Percentiles rank a stretch among this genome's conserved stretches.
These are phyloP conservation scores for Ennomos fuscantarius DNA, from an alignment of 2,888 invertebrate genomes.

Conservation along the genomic window DNA sequence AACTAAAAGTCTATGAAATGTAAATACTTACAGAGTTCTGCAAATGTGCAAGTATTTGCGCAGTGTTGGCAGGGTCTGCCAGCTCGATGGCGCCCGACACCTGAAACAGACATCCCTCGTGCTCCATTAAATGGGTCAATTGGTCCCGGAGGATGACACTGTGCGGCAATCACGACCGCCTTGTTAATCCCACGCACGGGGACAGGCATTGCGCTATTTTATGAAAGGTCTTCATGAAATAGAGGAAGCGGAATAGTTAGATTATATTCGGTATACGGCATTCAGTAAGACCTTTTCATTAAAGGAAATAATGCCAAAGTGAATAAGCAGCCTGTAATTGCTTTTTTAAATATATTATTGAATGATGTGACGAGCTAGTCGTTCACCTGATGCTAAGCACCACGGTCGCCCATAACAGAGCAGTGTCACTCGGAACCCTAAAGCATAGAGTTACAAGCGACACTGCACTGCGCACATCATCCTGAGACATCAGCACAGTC, in stretches of 20 bases:
- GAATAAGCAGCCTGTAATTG: slow-evolving; percentile 7
- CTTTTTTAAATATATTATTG: slow-evolving; percentile 13
- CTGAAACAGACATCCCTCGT: slow-evolving; percentile 68
- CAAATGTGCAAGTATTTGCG: slow-evolving; percentile 68
- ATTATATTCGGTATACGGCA: neutral
- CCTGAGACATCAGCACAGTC: no score
- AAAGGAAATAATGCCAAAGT: neutral
- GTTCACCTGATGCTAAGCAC: no score
- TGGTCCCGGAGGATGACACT: slow-evolving; percentile 51
- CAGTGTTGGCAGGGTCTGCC: slow-evolving; percentile 70
- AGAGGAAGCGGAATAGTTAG: neutral
- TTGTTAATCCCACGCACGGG: slow-evolving; percentile 26
- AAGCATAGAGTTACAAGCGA: no score
- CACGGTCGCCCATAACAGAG: no score
- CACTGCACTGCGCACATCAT: no score
- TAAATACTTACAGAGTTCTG: slow-evolving; percentile 68
- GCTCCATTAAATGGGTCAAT: slow-evolving; percentile 71
- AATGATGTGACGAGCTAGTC: no score
- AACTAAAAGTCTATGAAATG: no score
- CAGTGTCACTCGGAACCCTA: no score
- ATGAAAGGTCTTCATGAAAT: slow-evolving; percentile 19
- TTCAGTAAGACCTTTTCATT: neutral
- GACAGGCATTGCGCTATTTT: slow-evolving; percentile 12
- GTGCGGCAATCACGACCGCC: slow-evolving; percentile 38
- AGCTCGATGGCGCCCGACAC: slow-evolving; percentile 75